A percentile compares a stretch with the other conserved stretches of the same genome.
These are phyloP conservation scores for Stigmatopora nigra DNA, from an alignment of 2,113 vertebrate genomes.

Conservation along the genomic window DNA sequence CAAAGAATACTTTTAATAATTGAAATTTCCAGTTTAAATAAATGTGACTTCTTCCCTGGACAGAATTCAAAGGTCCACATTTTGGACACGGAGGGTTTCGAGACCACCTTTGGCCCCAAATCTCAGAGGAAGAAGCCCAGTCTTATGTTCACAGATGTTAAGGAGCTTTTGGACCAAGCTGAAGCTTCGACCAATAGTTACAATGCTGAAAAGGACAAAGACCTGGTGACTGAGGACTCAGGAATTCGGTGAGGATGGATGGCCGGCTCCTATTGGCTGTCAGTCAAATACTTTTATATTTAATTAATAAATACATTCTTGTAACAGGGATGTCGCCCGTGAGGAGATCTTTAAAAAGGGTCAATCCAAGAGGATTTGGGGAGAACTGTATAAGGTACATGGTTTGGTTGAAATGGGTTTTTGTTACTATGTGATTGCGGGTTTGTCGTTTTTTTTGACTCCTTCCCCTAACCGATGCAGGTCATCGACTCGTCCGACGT, in stretches of 20 bases:
- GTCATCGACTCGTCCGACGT: slow-evolving; percentile 97
- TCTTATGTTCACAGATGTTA: slow-evolving; percentile 77
- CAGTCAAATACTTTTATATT: neutral
- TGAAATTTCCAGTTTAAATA: neutral
- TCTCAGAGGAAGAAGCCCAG: slow-evolving; percentile 88
- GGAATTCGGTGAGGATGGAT: slow-evolving; percentile 79
- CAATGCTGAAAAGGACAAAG: slow-evolving; percentile 75
- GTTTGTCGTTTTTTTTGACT: neutral
- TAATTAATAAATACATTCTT: neutral
- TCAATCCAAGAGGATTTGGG: slow-evolving; percentile 96
- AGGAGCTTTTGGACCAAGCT: slow-evolving; percentile 79
- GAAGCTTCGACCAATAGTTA: slow-evolving; percentile 75
- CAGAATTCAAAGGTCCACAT: slow-evolving; percentile 95
- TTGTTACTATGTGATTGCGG: no score
- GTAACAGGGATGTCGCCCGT: slow-evolving; percentile 77
- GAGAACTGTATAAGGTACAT: slow-evolving; percentile 97
- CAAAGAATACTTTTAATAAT: neutral
- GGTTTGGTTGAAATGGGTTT: neutral
- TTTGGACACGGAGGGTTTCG: slow-evolving; percentile 93
- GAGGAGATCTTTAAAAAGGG: slow-evolving; percentile 98
- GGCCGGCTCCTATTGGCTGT: neutral
- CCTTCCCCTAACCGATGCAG: slow-evolving; percentile 48
- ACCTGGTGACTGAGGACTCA: slow-evolving; percentile 83
- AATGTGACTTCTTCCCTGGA: neutral
- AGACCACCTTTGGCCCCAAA: slow-evolving; percentile 91